A percentile compares a stretch with the other conserved stretches of the same genome.
Evolutionary conservation across 2,888 invertebrate species (phyloP).

Genomic region (Xestia ashworthii): DNA sequence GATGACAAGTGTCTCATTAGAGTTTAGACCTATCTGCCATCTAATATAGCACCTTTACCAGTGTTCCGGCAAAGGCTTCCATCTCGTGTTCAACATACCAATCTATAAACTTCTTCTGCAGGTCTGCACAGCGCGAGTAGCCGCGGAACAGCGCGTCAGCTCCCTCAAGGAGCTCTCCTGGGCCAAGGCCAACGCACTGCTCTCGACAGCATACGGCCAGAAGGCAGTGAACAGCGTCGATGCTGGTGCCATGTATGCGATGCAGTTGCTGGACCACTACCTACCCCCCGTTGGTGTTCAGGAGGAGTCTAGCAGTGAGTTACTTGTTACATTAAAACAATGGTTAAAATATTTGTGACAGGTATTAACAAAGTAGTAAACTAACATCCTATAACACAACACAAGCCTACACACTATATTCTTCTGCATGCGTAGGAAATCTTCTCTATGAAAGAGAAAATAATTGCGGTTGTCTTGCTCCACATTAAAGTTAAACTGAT

Average conservation of each 20-base stretch:
- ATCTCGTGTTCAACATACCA: neutral
- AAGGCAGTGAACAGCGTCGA: slow-evolving; percentile 93
- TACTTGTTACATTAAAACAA: neutral
- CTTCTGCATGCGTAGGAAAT: neutral
- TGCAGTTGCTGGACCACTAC: slow-evolving; percentile 94
- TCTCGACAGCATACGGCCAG: slow-evolving; percentile 93
- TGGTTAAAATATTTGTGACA: neutral
- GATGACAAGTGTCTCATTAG: neutral
- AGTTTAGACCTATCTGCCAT: neutral
- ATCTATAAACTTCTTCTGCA: slow-evolving; percentile 64
- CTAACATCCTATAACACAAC: slow-evolving; percentile 7
- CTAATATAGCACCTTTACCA: neutral
- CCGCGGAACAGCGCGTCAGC: slow-evolving; percentile 91
- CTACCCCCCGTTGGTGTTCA: slow-evolving; percentile 90
- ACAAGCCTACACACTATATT: neutral
- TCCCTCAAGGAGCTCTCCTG: slow-evolving; percentile 93
- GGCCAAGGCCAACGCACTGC: slow-evolving; percentile 93
- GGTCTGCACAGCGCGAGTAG: slow-evolving; percentile 87
- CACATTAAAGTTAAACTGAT: neutral
- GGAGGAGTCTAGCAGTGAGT: slow-evolving; percentile 88
- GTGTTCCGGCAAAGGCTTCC: neutral
- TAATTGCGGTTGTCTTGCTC: neutral
- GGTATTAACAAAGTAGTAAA: neutral
- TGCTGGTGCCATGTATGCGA: slow-evolving; percentile 92
- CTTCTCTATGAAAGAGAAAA: neutral